Conservation (phyloP, 1,140 invertebrate genomes). For the Leptoteleia sp. region DNA sequence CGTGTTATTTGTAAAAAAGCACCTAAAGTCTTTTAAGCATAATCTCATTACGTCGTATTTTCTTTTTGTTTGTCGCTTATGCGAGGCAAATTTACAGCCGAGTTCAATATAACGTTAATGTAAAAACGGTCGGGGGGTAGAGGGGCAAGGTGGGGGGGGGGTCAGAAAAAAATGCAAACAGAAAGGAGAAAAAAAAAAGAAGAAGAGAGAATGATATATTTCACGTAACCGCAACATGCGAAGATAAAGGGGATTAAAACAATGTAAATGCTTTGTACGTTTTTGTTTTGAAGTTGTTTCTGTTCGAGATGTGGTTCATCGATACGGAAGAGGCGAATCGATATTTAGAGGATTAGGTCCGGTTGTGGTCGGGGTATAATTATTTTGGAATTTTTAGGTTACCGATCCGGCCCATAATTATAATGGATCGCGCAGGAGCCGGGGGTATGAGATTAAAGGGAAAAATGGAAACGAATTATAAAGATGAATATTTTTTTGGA, state of each 20-base stretch:
- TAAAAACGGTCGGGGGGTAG: no score
- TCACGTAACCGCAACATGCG: conserved; percentile 1
- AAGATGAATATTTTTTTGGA: conserved; percentile 13
- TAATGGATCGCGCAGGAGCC: no score
- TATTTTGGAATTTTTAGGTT: no score
- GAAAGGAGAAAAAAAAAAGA: no score
- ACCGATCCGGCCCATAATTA: no score
- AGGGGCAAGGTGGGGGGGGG: no score
- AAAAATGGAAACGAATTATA: background rate
- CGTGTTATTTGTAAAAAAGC: conserved; percentile 16
- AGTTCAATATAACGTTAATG: conserved; percentile 26
- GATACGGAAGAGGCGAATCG: conserved; percentile 1
- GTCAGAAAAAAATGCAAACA: no score
- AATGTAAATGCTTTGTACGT: conserved; percentile 25
- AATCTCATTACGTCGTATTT: conserved; percentile 36
- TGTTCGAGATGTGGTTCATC: background rate
- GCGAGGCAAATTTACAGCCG: conserved; percentile 18
- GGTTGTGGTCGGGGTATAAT: no score
- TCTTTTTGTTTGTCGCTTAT: conserved; percentile 15
- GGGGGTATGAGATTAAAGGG: no score
- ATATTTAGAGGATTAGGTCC: conserved; percentile 8
- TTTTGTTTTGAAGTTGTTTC: conserved; percentile 5
- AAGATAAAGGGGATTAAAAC: conserved; percentile 24
- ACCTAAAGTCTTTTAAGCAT: conserved; percentile 42
- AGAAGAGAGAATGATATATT: conserved; percentile 36